Evolutionary conservation across 37 sponge, comb jelly and placozoan species (phyloP).

Genomic region (Theonella swinhoei): DNA sequence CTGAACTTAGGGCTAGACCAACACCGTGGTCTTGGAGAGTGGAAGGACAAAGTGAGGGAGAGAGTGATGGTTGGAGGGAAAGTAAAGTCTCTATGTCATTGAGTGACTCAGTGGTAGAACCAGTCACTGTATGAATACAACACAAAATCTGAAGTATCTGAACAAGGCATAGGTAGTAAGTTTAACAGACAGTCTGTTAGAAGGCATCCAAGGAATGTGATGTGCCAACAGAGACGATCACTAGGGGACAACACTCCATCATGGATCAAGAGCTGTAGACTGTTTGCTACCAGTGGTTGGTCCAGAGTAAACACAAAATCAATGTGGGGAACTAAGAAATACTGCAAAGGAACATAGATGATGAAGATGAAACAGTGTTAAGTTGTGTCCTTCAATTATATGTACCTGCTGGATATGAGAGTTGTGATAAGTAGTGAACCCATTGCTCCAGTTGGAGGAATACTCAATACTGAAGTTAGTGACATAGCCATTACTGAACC

Average conservation of each 20-base stretch:
- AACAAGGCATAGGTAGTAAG: neutral
- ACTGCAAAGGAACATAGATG: too few relatives aligned
- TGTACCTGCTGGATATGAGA: neutral
- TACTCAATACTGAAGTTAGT: neutral
- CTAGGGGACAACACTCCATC: constrained; percentile 5
- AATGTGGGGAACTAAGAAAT: constrained; percentile 14
- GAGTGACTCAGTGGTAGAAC: too few relatives aligned
- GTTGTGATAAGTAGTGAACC: neutral
- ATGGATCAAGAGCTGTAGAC: constrained; percentile 8
- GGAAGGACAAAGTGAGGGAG: too few relatives aligned
- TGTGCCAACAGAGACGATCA: constrained; percentile 31
- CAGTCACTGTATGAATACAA: too few relatives aligned
- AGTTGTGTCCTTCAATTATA: too few relatives aligned
- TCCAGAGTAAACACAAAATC: constrained; percentile 25
- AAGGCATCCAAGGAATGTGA: constrained; percentile 27
- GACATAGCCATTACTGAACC: constrained; percentile 10
- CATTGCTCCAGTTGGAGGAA: neutral
- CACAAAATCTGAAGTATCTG: too few relatives aligned
- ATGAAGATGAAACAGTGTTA: too few relatives aligned
- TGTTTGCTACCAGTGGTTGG: constrained; percentile 1
- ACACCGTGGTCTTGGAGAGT: too few relatives aligned
- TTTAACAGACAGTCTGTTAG: constrained; percentile 1
- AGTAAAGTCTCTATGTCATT: too few relatives aligned
- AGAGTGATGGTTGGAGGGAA: too few relatives aligned
- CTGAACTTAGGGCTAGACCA: too few relatives aligned